A percentile compares a stretch with the other conserved stretches of the same genome.
Conservation (phyloP, 2,888 invertebrate species). For the Patella pellucida region DNA sequence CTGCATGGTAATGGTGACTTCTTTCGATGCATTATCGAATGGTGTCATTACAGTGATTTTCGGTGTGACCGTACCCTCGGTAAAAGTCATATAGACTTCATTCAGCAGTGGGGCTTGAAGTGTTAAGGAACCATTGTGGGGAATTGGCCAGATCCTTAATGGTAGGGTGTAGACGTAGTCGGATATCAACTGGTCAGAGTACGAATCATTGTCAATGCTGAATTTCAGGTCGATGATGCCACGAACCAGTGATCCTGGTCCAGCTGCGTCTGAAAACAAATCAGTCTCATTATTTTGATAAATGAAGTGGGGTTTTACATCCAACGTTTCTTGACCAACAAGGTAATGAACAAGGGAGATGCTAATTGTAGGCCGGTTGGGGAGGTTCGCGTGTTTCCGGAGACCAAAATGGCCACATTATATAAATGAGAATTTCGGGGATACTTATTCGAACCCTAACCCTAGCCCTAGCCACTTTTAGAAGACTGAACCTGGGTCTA, state of each 20-base stretch:
- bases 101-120: background rate
- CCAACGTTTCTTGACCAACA: background rate
- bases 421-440: no score
- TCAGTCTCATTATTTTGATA: background rate
- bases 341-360: no score
- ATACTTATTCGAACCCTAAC: no score
- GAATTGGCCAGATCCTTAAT: background rate
- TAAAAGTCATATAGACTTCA: conserved; percentile 4
- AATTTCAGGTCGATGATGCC: background rate
- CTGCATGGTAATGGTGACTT: conserved; percentile 10
- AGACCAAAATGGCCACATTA: no score
- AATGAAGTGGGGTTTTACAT: background rate
- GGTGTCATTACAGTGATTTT: conserved; percentile 16
- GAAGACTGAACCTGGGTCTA: no score
- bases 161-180: background rate
- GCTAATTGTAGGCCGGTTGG: no score
- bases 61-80: conserved; percentile 13
- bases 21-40: conserved; percentile 15
- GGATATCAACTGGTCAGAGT: background rate
- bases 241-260: background rate
- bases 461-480: no score
- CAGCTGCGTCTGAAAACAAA: background rate
- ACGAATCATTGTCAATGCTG: background rate
- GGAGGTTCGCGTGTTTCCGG: no score
- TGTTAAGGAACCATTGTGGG: background rate